Percentiles rank a stretch among this genome's conserved stretches.
Conservation (phyloP, 2,113 vertebrate genomes). For the Gymnocephalus cernua region DNA sequence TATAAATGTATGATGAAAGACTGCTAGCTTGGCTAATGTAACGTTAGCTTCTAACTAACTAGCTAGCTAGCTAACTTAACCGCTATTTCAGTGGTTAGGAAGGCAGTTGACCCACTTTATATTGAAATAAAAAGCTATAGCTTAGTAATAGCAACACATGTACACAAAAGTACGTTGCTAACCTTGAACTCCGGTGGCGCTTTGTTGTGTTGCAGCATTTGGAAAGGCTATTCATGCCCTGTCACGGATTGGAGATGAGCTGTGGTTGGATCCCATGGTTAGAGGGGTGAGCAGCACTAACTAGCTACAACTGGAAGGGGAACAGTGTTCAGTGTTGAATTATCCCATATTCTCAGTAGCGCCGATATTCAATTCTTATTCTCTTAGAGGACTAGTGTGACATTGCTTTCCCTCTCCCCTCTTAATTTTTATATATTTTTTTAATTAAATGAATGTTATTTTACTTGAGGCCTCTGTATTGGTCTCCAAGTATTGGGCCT, state of each 20-base stretch:
- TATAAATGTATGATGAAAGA: not conserved
- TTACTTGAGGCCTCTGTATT: not conserved
- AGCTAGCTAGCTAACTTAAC: not conserved
- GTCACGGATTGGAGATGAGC: conserved; percentile 89
- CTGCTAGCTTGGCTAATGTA: conserved; percentile 10
- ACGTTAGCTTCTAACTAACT: not conserved
- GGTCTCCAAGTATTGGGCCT: not conserved
- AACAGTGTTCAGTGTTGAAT: not conserved
- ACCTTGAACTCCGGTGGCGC: not conserved
- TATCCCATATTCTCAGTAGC: not conserved
- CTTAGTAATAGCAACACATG: too few relatives aligned
- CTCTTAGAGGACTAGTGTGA: not conserved
- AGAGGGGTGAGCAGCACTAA: conserved; percentile 88
- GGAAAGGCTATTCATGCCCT: conserved; percentile 92
- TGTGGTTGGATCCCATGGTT: conserved; percentile 92
- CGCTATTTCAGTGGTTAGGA: not conserved
- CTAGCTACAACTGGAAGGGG: too few relatives aligned
- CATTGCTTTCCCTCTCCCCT: not conserved
- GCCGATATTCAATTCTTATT: too few relatives aligned
- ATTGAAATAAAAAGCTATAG: not conserved
- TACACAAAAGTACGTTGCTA: not conserved
- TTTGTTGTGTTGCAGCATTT: conserved; percentile 84
- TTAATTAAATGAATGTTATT: not conserved
- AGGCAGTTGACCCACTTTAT: not conserved
- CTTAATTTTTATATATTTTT: not conserved